These are phyloP conservation scores for Drosophila meridiana DNA, from an alignment of 2,888 invertebrate species.

Conservation along the genomic window DNA sequence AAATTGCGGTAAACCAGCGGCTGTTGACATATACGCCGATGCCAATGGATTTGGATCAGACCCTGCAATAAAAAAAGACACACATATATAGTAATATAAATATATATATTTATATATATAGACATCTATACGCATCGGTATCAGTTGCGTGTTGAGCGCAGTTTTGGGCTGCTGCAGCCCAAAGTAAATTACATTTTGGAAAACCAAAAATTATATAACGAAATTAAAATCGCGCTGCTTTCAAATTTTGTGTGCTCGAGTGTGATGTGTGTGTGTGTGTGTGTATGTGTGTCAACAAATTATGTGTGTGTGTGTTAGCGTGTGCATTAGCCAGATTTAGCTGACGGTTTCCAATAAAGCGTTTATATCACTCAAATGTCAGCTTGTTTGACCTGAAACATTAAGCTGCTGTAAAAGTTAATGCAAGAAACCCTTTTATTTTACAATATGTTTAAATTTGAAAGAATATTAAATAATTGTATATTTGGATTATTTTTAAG, in stretches of 20 bases:
- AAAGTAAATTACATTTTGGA: constrained; percentile 48
- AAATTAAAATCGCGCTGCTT: constrained; percentile 38
- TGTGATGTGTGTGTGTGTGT: not conserved
- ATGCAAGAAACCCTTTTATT: not conserved
- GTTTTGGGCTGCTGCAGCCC: constrained; percentile 10
- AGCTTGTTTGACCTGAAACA: not conserved
- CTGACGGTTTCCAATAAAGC: not conserved
- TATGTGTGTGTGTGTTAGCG: not conserved
- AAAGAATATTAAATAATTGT: not conserved
- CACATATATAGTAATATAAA: not conserved
- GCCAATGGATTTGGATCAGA: constrained; percentile 86
- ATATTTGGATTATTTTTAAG: not conserved
- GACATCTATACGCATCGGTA: not conserved
- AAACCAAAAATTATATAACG: constrained; percentile 26
- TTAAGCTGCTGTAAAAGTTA: not conserved
- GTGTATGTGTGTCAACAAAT: not conserved
- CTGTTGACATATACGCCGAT: constrained; percentile 87
- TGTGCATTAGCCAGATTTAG: constrained; percentile 5
- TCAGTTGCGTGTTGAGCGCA: constrained; percentile 17
- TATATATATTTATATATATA: not conserved
- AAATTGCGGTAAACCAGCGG: constrained; percentile 87
- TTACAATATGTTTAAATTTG: not conserved
- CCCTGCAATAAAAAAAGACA: constrained; percentile 49
- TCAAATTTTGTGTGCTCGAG: not conserved
- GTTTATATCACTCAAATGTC: not conserved